Evolutionary conservation across 2,113 vertebrate genomes (phyloP).

Genomic region (Datnioides undecimradiatus): DNA sequence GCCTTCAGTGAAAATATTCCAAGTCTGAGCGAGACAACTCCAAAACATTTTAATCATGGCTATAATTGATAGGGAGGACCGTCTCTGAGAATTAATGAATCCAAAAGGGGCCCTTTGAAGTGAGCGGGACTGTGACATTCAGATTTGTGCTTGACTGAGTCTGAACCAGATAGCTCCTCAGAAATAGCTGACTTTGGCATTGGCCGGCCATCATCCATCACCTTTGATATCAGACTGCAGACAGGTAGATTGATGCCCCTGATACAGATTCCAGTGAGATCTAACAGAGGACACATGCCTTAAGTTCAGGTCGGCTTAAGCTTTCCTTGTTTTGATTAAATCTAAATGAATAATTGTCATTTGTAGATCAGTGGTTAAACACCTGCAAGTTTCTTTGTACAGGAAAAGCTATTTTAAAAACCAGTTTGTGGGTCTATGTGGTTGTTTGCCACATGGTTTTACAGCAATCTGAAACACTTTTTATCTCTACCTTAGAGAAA

Average conservation of each 20-base stretch:
- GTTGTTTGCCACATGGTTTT: neutral
- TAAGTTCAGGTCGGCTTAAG: constrained; percentile 36
- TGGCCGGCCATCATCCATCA: constrained; percentile 75
- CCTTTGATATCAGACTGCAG: constrained; percentile 71
- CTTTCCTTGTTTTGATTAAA: constrained; percentile 34
- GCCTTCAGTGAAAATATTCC: constrained; percentile 65
- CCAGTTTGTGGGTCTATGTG: neutral
- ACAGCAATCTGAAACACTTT: neutral
- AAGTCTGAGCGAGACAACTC: constrained; percentile 60
- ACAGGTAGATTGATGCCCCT: constrained; percentile 75
- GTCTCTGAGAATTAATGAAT: constrained; percentile 76
- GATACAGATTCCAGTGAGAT: constrained; percentile 54
- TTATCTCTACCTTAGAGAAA: neutral
- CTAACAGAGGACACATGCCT: constrained; percentile 13
- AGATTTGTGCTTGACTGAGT: constrained; percentile 71
- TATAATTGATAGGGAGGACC: constrained; percentile 74
- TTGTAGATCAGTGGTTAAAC: constrained; percentile 4
- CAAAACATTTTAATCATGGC: constrained; percentile 74
- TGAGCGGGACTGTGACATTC: constrained; percentile 77
- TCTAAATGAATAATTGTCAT: constrained; percentile 6
- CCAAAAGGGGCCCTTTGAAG: constrained; percentile 75
- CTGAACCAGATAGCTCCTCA: constrained; percentile 72
- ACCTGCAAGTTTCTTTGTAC: neutral
- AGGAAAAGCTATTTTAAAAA: neutral
- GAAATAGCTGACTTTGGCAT: constrained; percentile 78